Base-by-base conservation (phyloP, 2,797 vertebrate species). In the Phyllotis vaccarum region DNA sequence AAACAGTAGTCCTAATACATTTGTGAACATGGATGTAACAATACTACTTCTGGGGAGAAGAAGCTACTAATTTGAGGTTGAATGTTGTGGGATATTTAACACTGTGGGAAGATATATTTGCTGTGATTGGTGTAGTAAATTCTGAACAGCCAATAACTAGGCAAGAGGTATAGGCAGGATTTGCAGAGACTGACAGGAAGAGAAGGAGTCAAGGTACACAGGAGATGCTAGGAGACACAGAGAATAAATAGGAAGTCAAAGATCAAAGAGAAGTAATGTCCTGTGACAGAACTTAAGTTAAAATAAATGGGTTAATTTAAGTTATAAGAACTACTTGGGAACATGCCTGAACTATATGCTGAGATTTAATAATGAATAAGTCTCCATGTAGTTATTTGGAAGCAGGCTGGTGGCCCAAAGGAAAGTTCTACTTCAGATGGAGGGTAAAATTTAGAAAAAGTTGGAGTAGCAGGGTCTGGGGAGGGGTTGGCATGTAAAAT, bases 381-480 rank as follows among this genome's bases (percentile, higher is more conserved):
- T 72, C n/a, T 4, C n/a, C 19, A 22, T 72, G 68, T 72, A 22
- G 19, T 72, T 72, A 40, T 72, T 72, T 72, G 19, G 21, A n/a
- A 72, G 19, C 68, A 40, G 40, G 3, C 3, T 72, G 1, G n/a
- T 22, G 10, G 68, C n/a, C 19, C 19, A 40, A 72, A 72, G 19
- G n/a, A 22, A 40, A 40, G n/a, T 40, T 40, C 11, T 2, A 74
- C 22, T 40, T 12, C 11, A 40, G 16, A 27, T 64, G 8, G n/a
- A 37, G 11, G 12, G 19, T 34, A 1, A 34, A 80, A 80, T 34
- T 56, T 80, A 19, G 34, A 82, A 60, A 58, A 9, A 3, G 5
- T 43, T 60, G 24, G 10, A 34, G 3, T 40, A n/a, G 37, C 31
- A 2, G 4, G 2, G 2, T 8, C 5, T 43, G 13, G 22, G 6